Conservation (phyloP, 2,888 invertebrate species). For the Uloborus plumipes region DNA sequence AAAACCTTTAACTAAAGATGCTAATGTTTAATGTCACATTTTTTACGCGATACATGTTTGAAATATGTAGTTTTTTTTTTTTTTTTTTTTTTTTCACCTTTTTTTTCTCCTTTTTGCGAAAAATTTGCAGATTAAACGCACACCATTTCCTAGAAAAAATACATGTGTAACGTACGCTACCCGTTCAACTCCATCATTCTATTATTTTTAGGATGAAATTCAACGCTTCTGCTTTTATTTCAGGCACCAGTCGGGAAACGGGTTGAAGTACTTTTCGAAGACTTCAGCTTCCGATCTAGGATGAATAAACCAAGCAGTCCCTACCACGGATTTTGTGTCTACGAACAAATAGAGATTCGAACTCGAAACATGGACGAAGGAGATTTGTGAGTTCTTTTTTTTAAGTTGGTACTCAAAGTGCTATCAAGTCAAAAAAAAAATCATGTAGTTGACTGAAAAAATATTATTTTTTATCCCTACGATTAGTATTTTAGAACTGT, state of each 20-base stretch:
- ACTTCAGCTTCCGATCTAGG: constrained; percentile 50
- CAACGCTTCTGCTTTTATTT: not conserved
- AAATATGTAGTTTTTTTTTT: too few relatives aligned
- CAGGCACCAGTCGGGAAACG: constrained; percentile 43
- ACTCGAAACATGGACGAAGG: constrained; percentile 48
- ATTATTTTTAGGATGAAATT: too few relatives aligned
- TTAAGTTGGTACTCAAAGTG: not conserved
- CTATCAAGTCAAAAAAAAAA: not conserved
- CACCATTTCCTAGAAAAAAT: not conserved
- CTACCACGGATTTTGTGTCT: constrained; percentile 52
- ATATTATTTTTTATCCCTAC: too few relatives aligned
- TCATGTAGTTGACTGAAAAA: too few relatives aligned
- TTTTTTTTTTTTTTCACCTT: not conserved
- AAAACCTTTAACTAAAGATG: too few relatives aligned
- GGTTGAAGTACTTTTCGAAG: constrained; percentile 41
- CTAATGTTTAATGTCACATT: too few relatives aligned
- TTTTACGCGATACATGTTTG: too few relatives aligned
- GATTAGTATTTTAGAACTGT: too few relatives aligned
- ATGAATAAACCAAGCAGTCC: constrained; percentile 35
- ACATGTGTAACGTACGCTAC: too few relatives aligned
- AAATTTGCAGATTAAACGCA: not conserved
- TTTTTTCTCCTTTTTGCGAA: not conserved
- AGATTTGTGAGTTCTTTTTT: constrained; percentile 31
- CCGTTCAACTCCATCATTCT: too few relatives aligned
- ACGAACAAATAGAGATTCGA: constrained; percentile 60